A percentile compares a stretch with the other conserved stretches of the same genome.
These are phyloP conservation scores for Intellagama lesueurii DNA, from an alignment of 2,797 vertebrate species.

Conservation along the genomic window DNA sequence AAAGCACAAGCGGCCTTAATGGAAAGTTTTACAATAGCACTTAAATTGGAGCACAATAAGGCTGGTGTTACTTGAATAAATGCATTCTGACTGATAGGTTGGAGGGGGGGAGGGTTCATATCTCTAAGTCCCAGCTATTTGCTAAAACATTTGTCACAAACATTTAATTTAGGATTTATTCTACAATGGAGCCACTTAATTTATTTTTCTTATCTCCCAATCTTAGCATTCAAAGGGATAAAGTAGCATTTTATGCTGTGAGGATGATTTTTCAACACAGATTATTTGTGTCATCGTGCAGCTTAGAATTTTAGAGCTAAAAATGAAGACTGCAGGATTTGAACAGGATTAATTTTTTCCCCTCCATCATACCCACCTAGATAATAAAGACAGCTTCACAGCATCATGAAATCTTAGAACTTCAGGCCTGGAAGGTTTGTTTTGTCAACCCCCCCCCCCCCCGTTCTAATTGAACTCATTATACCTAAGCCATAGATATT, in stretches of 20 bases:
- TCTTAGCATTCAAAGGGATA: constrained; percentile 31
- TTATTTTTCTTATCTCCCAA: neutral
- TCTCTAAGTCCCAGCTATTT: neutral
- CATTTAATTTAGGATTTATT: constrained; percentile 23
- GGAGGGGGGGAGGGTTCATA: neutral
- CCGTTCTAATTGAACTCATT: constrained; percentile 26
- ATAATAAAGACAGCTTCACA: constrained; percentile 38
- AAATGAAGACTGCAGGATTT: constrained; percentile 39
- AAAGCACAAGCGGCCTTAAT: neutral
- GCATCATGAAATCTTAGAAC: constrained; percentile 23
- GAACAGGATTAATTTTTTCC: constrained; percentile 44
- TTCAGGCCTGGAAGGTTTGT: neutral
- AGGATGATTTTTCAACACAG: constrained; percentile 25
- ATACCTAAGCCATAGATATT: constrained; percentile 23
- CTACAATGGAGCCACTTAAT: constrained; percentile 2
- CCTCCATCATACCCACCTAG: constrained; percentile 4
- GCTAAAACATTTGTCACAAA: constrained; percentile 23
- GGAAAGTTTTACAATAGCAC: neutral
- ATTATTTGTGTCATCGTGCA: neutral
- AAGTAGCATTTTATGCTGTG: neutral
- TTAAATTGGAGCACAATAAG: constrained; percentile 22
- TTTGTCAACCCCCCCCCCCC: neutral
- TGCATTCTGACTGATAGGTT: constrained; percentile 10
- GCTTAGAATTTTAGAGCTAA: constrained; percentile 10
- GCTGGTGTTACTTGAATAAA: neutral